Evolutionary conservation across 2,888 invertebrate genomes (phyloP), one percentile per base, ranked within the genome.

Genomic region (Lysandra bellargus): DNA sequence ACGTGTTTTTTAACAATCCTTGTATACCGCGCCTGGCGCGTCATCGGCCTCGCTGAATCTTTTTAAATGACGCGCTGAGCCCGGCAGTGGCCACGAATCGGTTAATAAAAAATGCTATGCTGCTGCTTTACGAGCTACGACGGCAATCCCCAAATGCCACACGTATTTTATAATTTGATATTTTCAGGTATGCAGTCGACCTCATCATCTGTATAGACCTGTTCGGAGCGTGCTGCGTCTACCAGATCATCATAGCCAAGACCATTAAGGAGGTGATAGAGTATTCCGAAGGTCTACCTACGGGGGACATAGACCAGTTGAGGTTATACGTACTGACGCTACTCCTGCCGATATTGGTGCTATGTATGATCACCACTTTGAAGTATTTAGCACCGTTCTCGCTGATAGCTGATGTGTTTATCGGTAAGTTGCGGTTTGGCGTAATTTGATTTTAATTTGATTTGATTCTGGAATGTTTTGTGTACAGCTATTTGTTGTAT

Each of bases 301-400:
- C 77, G 1, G 4, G 79, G 53, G 73, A 82, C 44, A 76, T 89
- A 23, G 84, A 87, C n/a, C 83, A 85, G 2, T 79, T 93, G 23
- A 87, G 93, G 80, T 83, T 93, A 0, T 94, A 93, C 78, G 87
- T 93, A 5, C 78, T 93, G 12, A 84, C 87, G 0, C 79, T 93
- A 2, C 80, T 94, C 2, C 84, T 93, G 0, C 93, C 94, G 0
- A 87, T 93, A 60, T 64, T 94, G 4, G 81, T 93, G n/a, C 84
- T 94, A 0, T 93, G 94, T 72, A 93, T 93, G 93, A 93, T 94
- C 69, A 92, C 91, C 0, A 91, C 92, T 0, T 80, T 94, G 80
- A 94, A 94, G 69, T 94, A 93, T 81, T 82, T 94, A 74, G 94
- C 94, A 0, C 94, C 94, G 0, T 94, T 94, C 79, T 90, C 92